Conservation (phyloP, 2,888 invertebrate genomes). For the Lepidochitona cinerea region DNA sequence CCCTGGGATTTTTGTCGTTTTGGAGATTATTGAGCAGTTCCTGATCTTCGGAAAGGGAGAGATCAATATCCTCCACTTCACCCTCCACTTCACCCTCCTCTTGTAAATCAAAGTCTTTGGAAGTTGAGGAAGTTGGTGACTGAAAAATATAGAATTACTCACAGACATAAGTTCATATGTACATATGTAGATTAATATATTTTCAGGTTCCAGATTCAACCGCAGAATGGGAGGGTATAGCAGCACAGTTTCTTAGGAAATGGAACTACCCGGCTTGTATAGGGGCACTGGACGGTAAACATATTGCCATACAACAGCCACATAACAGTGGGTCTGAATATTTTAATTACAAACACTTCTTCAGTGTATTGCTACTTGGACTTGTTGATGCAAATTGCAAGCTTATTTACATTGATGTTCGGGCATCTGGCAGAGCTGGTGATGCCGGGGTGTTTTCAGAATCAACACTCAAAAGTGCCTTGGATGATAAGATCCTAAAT, state of each 20-base stretch:
- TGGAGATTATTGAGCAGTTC: no score
- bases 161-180: background rate
- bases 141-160: background rate
- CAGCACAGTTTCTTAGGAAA: background rate
- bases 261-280: slow-evolving; percentile 8
- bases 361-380: slow-evolving; percentile 17
- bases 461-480: slow-evolving; percentile 11
- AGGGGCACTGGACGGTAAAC: slow-evolving; percentile 10
- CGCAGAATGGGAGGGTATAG: slow-evolving; percentile 4
- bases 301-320: slow-evolving; percentile 6
- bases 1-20: no score
- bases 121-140: background rate
- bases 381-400: slow-evolving; percentile 20
- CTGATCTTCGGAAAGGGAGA: no score
- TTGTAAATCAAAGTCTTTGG: no score
- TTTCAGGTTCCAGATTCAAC: slow-evolving; percentile 5
- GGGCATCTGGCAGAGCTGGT: slow-evolving; percentile 19
- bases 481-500: slow-evolving; percentile 13
- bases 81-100: no score
- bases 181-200: background rate
- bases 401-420: slow-evolving; percentile 23
- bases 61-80: no score
- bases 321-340: slow-evolving; percentile 8
- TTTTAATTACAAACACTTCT: slow-evolving; percentile 23
- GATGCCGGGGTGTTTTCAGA: slow-evolving; percentile 24